phyloP scores from a whole-genome alignment of 2,113 vertebrate genomes.

The Rhabdornis inornatus region DNA sequence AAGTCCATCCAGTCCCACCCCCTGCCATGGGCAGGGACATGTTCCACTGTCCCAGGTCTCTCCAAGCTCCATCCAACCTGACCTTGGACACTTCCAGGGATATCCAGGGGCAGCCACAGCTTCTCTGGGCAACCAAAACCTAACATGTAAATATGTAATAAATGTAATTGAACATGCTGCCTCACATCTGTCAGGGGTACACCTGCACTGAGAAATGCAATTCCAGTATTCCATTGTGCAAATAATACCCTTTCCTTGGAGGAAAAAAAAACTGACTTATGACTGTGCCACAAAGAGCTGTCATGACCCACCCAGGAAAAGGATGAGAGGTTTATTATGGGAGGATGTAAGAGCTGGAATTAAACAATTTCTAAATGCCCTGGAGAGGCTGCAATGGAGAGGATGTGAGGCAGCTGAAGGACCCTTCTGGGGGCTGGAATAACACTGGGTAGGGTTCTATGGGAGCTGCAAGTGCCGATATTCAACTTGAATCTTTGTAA shows the following conservation, averaged over 20 bases:
- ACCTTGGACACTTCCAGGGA: not conserved
- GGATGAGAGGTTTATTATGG: not conserved
- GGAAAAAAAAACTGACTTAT: rapidly evolving
- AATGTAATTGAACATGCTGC: rapidly evolving
- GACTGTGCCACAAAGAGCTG: not conserved
- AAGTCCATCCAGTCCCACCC: rapidly evolving
- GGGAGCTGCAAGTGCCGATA: not conserved
- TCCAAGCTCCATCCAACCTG: rapidly evolving
- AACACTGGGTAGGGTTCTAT: rapidly evolving
- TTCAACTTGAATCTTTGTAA: not conserved
- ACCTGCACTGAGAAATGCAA: not conserved
- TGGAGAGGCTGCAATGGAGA: not conserved
- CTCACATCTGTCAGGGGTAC: not conserved
- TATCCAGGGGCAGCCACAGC: not conserved
- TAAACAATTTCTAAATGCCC: not conserved
- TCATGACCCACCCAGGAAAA: not conserved
- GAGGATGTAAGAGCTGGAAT: not conserved
- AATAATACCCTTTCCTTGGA: not conserved
- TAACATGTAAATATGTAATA: not conserved
- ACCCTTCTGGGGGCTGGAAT: not conserved
- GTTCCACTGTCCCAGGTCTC: rapidly evolving
- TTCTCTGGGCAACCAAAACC: not conserved
- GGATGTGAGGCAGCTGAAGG: not conserved
- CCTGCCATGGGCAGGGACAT: not conserved
- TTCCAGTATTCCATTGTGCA: not conserved